Evolutionary conservation across 2,113 vertebrate species (phyloP).

Genomic region (Charina bottae): DNA sequence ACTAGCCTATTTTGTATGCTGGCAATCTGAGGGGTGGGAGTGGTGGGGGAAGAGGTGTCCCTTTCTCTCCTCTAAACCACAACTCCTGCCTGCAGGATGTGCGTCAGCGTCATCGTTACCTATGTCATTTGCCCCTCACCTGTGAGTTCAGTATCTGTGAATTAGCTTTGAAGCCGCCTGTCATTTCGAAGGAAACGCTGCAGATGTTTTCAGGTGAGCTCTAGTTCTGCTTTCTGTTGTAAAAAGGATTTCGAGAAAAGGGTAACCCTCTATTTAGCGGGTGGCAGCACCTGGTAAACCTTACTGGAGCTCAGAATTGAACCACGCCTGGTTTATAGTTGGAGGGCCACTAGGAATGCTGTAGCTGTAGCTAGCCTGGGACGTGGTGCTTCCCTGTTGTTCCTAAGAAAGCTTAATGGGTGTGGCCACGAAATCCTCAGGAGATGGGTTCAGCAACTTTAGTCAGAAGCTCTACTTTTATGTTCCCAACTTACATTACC

Average conservation of each 20-base stretch:
- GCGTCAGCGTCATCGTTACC: constrained; percentile 91
- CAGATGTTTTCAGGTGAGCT: constrained; percentile 90
- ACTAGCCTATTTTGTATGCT: background rate
- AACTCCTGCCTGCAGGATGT: constrained; percentile 81
- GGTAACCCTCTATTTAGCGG: background rate
- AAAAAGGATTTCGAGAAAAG: rapidly evolving
- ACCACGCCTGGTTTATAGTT: background rate
- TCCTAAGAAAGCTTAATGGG: background rate
- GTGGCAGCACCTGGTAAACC: background rate
- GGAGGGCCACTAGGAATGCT: background rate
- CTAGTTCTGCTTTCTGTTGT: background rate
- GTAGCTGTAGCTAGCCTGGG: background rate
- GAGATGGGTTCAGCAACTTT: background rate
- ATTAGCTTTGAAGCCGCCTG: constrained; percentile 88
- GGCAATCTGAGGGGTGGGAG: background rate
- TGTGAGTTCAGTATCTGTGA: constrained; percentile 99
- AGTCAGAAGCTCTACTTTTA: background rate
- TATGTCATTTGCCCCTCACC: constrained; percentile 95
- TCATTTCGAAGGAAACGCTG: constrained; percentile 92
- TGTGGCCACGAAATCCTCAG: background rate
- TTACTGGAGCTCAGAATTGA: background rate
- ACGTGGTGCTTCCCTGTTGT: background rate
- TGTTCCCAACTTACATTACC: background rate
- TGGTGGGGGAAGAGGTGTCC: background rate
- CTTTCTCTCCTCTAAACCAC: background rate